Base-by-base conservation (phyloP, 2,797 vertebrate genomes). In the Mormyrus proboscirostris region DNA sequence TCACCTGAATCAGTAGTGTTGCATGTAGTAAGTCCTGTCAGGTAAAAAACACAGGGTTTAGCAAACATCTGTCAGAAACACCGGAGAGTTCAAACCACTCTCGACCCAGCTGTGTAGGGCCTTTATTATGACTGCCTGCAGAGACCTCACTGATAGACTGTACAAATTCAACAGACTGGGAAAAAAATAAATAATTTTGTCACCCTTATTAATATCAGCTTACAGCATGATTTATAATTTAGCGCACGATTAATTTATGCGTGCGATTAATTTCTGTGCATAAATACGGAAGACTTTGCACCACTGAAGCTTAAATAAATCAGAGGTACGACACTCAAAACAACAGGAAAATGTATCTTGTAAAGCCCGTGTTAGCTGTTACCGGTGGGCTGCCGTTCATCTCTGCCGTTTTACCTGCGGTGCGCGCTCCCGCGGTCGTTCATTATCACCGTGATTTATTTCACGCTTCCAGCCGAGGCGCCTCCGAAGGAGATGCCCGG, bases 221-320 rank as follows among this genome's bases (percentile, higher is more conserved):
- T 79, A 79, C 73, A 79, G 73, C 25, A 8, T 79, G 73, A 79
- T 79, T 79, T 79, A 79, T 41, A 79, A 79, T 79, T 79, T 44
- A 79, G 69, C 6, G 69, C 38, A 38, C 33, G 38, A 76, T 76
- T 76, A 76, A 76, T 76, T 76, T 76, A 76, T 76, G 73, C 38
- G 73, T 29, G 38, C 38, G 33, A 79, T 41, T 44, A 44, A 79
- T 69, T 69, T 69, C 25, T 33, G 65, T 69, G 65, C 29, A 69
- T 69, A 69, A 69, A 79, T 88, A 44, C 51, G 79, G 10, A 88
- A 76, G 76, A 44, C 73, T 44, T 83, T 57, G 79, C 73, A 25
- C 19, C 49, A 51, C 29, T 57, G 69, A 38, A 83, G 88, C 51
- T 25, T 76, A 57, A 38, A 12, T 83, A 83, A 83, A 83, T 88